These are phyloP conservation scores for Tetrax tetrax DNA, from an alignment of 2,113 vertebrate species.

Conservation along the genomic window DNA sequence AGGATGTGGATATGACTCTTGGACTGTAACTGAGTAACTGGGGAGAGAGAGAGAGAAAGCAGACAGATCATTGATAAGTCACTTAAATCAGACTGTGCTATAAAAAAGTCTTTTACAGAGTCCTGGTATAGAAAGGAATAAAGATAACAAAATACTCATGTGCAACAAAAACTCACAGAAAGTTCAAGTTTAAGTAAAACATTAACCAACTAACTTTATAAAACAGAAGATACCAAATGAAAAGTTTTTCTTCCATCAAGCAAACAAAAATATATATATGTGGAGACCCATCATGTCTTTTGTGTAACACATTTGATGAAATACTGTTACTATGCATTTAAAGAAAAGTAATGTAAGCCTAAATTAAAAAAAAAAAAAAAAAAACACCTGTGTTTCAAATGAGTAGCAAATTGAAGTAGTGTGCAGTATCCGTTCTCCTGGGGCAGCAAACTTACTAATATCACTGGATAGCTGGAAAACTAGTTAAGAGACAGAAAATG, in stretches of 20 bases:
- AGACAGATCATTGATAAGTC: neutral
- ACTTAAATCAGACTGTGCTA: no score
- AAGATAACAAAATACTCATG: neutral
- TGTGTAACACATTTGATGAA: neutral
- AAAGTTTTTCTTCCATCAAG: neutral
- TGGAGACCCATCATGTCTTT: neutral
- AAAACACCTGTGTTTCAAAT: neutral
- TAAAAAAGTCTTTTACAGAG: neutral
- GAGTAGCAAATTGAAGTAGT: neutral
- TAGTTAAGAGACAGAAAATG: neutral
- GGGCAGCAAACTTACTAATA: neutral
- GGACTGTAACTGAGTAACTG: conserved; percentile 94
- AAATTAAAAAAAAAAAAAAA: neutral
- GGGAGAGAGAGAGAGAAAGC: neutral
- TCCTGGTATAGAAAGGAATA: neutral
- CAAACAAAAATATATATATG: neutral
- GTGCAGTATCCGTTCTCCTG: rapidly evolving
- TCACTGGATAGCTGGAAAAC: neutral
- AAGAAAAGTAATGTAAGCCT: neutral
- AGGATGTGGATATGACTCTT: conserved; percentile 94
- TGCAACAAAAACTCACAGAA: neutral
- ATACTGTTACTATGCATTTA: neutral
- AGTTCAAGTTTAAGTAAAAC: neutral
- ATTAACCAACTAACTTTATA: neutral
- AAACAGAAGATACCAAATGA: neutral